A percentile compares a stretch with the other conserved stretches of the same genome.
Evolutionary conservation across 2,888 invertebrate genomes (phyloP).

Genomic region (Calliphora vomitoria): DNA sequence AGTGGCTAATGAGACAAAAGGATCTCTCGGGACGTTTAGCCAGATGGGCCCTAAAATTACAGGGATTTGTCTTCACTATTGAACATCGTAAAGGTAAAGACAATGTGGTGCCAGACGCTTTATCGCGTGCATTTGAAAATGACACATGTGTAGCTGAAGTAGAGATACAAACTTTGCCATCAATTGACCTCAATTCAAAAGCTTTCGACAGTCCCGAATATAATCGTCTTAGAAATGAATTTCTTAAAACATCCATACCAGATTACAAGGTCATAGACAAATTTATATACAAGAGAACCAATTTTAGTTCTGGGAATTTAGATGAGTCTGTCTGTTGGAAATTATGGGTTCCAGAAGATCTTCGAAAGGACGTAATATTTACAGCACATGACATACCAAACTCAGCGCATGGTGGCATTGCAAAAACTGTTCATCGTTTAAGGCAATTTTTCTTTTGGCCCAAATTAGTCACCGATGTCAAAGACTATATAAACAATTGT

Average conservation of each 20-base stretch:
- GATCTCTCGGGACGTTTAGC: too few species aligned
- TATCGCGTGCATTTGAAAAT: neutral
- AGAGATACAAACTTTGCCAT: neutral
- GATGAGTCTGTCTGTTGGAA: neutral
- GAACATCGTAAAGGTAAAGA: neutral
- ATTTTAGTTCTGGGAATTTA: neutral
- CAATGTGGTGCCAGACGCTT: neutral
- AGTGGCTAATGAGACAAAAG: too few species aligned
- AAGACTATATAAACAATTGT: neutral
- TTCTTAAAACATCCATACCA: neutral
- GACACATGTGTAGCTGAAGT: neutral
- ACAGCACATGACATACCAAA: neutral
- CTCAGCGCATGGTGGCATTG: neutral
- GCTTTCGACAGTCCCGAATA: neutral
- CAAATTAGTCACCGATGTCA: neutral
- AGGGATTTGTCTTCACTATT: neutral
- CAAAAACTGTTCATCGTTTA: neutral
- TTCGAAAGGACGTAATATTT: neutral
- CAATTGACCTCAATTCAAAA: neutral
- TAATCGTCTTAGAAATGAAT: neutral
- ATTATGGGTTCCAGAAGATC: neutral
- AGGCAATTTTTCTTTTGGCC: constrained; percentile 7
- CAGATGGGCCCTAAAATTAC: too few species aligned
- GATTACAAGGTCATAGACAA: neutral
- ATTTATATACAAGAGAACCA: neutral